Conservation (phyloP, 2,888 invertebrate genomes). For the Tenthredo livida region DNA sequence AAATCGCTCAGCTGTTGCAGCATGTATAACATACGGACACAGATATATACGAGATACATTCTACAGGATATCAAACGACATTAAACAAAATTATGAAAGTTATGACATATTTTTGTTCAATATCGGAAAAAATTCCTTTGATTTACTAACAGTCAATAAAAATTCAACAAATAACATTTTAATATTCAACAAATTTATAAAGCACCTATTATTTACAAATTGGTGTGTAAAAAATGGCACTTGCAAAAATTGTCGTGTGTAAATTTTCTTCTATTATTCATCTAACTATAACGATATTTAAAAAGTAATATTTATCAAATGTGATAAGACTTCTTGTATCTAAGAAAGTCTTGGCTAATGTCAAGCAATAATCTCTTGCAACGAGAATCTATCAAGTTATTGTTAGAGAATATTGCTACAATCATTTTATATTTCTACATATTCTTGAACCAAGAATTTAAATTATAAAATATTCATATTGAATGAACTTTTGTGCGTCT, state of each 20-base stretch:
- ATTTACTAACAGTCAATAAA: slow-evolving; percentile 41
- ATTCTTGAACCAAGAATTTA: slow-evolving; percentile 43
- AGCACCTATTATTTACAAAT: slow-evolving; percentile 48
- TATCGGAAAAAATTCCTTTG: neutral
- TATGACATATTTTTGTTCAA: slow-evolving; percentile 30
- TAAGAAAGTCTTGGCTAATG: slow-evolving; percentile 27
- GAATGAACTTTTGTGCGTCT: slow-evolving; percentile 38
- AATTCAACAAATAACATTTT: slow-evolving; percentile 38
- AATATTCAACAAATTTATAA: slow-evolving; percentile 39
- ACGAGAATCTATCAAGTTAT: slow-evolving; percentile 6
- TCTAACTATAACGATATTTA: slow-evolving; percentile 34
- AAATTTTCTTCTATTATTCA: slow-evolving; percentile 45
- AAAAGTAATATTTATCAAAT: slow-evolving; percentile 45
- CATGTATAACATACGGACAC: slow-evolving; percentile 2
- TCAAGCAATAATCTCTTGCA: slow-evolving; percentile 34
- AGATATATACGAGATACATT: neutral
- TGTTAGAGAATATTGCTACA: slow-evolving; percentile 39
- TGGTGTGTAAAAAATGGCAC: slow-evolving; percentile 47
- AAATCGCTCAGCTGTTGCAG: slow-evolving; percentile 10
- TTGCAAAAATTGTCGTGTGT: slow-evolving; percentile 51
- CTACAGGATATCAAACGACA: slow-evolving; percentile 22
- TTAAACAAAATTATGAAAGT: slow-evolving; percentile 25
- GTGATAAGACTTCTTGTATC: slow-evolving; percentile 35
- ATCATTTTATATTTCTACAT: slow-evolving; percentile 25
- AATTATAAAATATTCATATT: slow-evolving; percentile 34